Evolutionary conservation across 2,888 invertebrate genomes (phyloP).

Genomic region (Entomobrya multifasciata): DNA sequence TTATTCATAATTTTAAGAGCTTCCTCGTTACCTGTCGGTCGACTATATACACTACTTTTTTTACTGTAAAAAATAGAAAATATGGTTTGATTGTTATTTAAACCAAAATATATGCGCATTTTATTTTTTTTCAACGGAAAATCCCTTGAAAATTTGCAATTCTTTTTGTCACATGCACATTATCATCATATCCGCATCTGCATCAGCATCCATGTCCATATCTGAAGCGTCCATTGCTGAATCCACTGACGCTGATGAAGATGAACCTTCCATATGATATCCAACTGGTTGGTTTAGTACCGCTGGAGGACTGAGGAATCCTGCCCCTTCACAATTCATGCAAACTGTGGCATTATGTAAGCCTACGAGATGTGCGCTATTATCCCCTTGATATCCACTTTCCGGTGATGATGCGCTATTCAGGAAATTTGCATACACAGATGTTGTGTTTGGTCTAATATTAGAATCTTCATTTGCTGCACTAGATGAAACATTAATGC

Average conservation of each 20-base stretch:
- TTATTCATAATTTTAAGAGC: not conserved
- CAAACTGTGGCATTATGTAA: not conserved
- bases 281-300: not conserved
- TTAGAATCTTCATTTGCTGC: not conserved
- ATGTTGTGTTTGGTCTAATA: constrained; percentile 4
- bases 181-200: constrained; percentile 43
- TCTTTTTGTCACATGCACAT: constrained; percentile 27
- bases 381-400: constrained; percentile 5
- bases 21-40: constrained; percentile 17
- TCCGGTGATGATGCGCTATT: not conserved
- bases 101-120: not conserved
- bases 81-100: constrained; percentile 15
- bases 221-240: not conserved
- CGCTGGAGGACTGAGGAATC: not conserved
- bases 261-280: not conserved
- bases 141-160: not conserved
- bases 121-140: not conserved
- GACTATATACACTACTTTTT: too few species aligned
- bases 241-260: not conserved
- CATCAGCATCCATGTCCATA: constrained; percentile 12
- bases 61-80: not conserved
- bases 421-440: not conserved
- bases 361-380: not conserved
- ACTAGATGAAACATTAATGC: not conserved
- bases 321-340: constrained; percentile 14